Evolutionary conservation across 2,113 vertebrate genomes (phyloP).

Genomic region (Apistogramma diplotaenia): DNA sequence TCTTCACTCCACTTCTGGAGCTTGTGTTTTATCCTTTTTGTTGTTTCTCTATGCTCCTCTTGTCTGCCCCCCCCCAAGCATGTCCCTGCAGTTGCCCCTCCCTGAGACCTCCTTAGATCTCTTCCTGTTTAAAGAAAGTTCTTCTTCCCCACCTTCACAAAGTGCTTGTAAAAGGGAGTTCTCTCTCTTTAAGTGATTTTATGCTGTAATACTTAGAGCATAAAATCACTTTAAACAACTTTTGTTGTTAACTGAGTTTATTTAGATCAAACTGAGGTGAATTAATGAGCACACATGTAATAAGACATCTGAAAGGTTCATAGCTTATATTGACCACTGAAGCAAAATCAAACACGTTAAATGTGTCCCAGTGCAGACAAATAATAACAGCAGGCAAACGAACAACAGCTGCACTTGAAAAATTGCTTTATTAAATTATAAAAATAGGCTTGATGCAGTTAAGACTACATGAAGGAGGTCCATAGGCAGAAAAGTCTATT

Average conservation of each 20-base stretch:
- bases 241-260: not conserved
- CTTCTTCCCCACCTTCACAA: not conserved
- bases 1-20: no score
- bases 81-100: not conserved
- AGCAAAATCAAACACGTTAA: not conserved
- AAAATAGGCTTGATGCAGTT: constrained; percentile 48
- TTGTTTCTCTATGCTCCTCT: not conserved
- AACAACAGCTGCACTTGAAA: constrained; percentile 49
- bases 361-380: not conserved
- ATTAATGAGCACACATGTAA: not conserved
- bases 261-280: not conserved
- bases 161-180: not conserved
- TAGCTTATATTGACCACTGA: not conserved
- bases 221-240: not conserved
- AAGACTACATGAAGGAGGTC: constrained; percentile 19
- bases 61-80: not conserved
- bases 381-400: not conserved
- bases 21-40: not conserved
- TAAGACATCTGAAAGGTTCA: not conserved
- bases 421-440: constrained; percentile 70
- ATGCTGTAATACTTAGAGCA: not conserved
- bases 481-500: constrained; percentile 43
- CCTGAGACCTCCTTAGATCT: not conserved
- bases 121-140: not conserved
- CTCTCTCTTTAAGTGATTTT: not conserved